phyloP scores from a whole-genome alignment of 2,888 invertebrate species.

The Chromoteleia sp. region DNA sequence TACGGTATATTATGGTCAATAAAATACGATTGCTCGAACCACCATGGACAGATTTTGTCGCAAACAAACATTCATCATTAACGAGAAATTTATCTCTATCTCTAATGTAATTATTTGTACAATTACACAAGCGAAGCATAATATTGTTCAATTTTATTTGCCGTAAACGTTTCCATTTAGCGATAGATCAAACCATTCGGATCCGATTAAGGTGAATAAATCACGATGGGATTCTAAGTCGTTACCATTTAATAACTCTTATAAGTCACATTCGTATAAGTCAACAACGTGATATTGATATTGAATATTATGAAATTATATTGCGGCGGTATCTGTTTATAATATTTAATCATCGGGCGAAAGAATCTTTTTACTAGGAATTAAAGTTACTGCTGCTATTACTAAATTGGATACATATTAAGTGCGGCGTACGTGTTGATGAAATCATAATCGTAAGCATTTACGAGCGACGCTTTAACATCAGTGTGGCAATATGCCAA shows the following conservation, averaged over 20 bases:
- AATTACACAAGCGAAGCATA: background rate
- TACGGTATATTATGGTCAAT: conserved; percentile 1
- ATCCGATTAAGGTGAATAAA: conserved; percentile 29
- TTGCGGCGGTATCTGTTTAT: background rate
- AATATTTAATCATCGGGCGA: background rate
- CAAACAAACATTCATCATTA: conserved; percentile 29
- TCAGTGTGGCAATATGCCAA: conserved; percentile 31
- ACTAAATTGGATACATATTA: conserved; percentile 10
- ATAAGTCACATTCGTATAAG: conserved; percentile 34
- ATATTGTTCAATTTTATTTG: conserved; percentile 9
- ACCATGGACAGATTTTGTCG: background rate
- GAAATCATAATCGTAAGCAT: conserved; percentile 33
- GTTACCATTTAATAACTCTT: conserved; percentile 34
- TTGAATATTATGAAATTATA: conserved; percentile 22
- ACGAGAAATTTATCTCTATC: conserved; percentile 25
- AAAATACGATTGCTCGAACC: conserved; percentile 16
- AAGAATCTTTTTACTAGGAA: background rate
- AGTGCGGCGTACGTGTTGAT: background rate
- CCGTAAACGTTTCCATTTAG: conserved; percentile 25
- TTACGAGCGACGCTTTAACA: conserved; percentile 19
- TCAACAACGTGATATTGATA: conserved; percentile 29
- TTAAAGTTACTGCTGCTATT: background rate
- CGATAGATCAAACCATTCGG: conserved; percentile 27
- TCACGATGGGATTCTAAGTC: conserved; percentile 18
- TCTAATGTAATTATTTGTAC: conserved; percentile 16